Evolutionary conservation across 2,113 vertebrate species (phyloP).

Genomic region (Tyrannus savana): DNA sequence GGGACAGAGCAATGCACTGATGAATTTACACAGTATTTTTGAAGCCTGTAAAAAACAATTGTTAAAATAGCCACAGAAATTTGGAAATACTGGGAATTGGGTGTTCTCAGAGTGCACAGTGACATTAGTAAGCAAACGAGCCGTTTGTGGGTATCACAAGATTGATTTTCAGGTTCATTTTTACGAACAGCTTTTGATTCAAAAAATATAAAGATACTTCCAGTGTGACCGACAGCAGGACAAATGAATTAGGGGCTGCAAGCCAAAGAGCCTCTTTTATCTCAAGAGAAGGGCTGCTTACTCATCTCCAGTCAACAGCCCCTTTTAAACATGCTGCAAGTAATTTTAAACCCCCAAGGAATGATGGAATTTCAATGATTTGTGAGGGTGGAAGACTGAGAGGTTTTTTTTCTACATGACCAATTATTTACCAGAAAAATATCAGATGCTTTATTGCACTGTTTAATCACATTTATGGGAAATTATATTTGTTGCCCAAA

Average conservation of each 20-base stretch:
- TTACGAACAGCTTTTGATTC: background rate
- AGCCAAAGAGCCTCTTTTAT: background rate
- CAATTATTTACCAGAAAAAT: slow-evolving; percentile 18
- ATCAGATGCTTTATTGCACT: background rate
- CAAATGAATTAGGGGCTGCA: background rate
- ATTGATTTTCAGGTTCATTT: background rate
- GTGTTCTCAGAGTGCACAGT: background rate
- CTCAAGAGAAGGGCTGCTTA: background rate
- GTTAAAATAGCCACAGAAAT: background rate
- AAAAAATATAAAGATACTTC: background rate
- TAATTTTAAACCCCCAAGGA: slow-evolving; percentile 1
- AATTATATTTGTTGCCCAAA: background rate
- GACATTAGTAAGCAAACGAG: background rate
- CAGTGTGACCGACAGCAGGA: background rate
- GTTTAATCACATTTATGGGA: background rate
- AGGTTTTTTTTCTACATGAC: background rate
- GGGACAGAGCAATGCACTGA: background rate
- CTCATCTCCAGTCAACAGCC: background rate
- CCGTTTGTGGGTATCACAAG: background rate
- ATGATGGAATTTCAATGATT: background rate
- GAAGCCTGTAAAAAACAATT: background rate
- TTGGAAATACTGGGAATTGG: background rate
- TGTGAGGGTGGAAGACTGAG: background rate
- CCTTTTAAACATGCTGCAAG: background rate
- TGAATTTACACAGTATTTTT: background rate